phyloP scores from a whole-genome alignment of 2,797 vertebrate genomes.

The Leuciscus waleckii region DNA sequence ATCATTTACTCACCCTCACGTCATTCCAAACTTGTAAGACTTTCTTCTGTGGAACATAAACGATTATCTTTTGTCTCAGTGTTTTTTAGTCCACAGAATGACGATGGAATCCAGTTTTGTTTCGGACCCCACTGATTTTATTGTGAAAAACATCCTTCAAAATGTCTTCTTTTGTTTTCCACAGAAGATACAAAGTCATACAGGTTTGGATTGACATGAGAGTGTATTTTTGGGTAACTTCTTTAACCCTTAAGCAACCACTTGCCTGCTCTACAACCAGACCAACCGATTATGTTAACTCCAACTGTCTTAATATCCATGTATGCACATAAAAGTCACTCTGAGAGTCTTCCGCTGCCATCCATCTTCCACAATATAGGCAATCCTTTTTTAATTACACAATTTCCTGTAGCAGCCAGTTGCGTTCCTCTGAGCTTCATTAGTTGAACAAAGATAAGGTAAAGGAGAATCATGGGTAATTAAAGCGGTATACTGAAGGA shows the following conservation, averaged over 20 bases:
- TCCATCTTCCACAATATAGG: constrained; percentile 69
- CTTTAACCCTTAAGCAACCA: constrained; percentile 14
- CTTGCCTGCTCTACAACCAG: constrained; percentile 51
- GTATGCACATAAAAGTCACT: constrained; percentile 68
- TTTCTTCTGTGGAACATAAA: background rate
- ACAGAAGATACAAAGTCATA: background rate
- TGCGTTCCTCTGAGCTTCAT: constrained; percentile 36
- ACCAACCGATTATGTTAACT: constrained; percentile 70
- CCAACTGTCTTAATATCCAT: constrained; percentile 71
- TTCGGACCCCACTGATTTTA: background rate
- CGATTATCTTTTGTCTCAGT: background rate
- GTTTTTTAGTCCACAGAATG: background rate
- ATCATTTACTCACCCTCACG: background rate
- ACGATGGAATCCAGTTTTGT: background rate
- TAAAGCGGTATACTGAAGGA: constrained; percentile 25
- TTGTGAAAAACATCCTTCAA: background rate
- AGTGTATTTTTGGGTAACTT: background rate
- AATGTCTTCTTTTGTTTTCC: background rate
- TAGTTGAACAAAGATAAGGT: constrained; percentile 32
- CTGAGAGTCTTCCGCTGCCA: constrained; percentile 57
- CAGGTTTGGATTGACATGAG: background rate
- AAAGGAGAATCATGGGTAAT: constrained; percentile 39
- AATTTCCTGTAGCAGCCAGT: constrained; percentile 35
- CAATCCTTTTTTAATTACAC: constrained; percentile 44
- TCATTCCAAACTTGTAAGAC: background rate